Percentiles rank a stretch among this genome's conserved stretches.
phyloP scores from a whole-genome alignment of 2,113 vertebrate species.

The Phyllostomus hastatus region DNA sequence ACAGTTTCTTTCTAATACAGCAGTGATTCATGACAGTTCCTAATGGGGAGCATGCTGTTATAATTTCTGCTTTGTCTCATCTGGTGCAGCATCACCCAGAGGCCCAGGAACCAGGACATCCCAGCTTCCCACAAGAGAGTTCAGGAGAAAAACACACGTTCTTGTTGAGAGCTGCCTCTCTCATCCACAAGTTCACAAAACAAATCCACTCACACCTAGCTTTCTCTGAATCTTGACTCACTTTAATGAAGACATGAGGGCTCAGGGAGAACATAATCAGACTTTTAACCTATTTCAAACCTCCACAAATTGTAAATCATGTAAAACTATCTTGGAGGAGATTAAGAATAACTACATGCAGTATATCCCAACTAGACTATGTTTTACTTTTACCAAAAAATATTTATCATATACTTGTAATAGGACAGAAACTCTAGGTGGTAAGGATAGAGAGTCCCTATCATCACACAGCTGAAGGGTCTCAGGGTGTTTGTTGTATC shows the following conservation, averaged over 20 bases:
- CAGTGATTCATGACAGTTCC: neutral
- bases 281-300: neutral
- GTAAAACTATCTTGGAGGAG: neutral
- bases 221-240: neutral
- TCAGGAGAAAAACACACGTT: neutral
- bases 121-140: neutral
- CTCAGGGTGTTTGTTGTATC: neutral
- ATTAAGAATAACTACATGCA: neutral
- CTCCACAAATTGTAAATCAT: neutral
- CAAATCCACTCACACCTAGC: neutral
- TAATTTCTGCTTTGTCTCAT: neutral
- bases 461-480: neutral
- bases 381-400: neutral
- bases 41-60: neutral
- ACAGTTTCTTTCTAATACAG: slow-evolving; percentile 39
- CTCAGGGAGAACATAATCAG: neutral
- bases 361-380: neutral
- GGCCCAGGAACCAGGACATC: neutral
- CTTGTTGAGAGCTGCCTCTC: neutral
- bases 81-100: neutral
- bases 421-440: neutral
- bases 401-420: neutral
- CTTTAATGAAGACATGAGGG: neutral
- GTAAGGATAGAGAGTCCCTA: neutral
- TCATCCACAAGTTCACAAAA: neutral